Percentiles rank a stretch among this genome's conserved stretches.
phyloP scores from a whole-genome alignment of 2,797 vertebrate genomes.

The Sorex maritimensis region DNA sequence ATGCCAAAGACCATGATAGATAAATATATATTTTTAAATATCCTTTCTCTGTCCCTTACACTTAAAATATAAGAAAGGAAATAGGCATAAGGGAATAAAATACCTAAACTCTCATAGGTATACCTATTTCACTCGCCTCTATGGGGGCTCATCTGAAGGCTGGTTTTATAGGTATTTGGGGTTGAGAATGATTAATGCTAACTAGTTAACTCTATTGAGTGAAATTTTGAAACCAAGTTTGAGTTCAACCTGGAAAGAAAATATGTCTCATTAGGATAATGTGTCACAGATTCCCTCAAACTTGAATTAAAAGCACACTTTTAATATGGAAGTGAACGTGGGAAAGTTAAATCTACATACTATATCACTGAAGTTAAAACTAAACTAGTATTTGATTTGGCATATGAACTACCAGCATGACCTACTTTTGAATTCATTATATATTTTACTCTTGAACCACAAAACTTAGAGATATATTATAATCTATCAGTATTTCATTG shows the following conservation, averaged over 20 bases:
- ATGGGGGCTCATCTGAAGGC: background rate
- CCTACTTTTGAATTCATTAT: background rate
- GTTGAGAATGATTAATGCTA: background rate
- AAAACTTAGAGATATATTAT: background rate
- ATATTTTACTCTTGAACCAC: background rate
- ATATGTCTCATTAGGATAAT: too few species aligned
- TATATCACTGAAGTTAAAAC: background rate
- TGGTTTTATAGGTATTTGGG: background rate
- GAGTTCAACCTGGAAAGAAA: background rate
- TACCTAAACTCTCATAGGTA: too few species aligned
- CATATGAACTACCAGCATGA: background rate
- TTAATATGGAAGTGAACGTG: background rate
- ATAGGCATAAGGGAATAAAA: too few species aligned
- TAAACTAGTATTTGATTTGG: background rate
- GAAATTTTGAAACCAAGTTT: background rate
- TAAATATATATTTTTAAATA: too few species aligned
- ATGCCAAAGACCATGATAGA: too few species aligned
- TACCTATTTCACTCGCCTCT: too few species aligned
- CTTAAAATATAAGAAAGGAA: too few species aligned
- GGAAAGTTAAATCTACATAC: background rate
- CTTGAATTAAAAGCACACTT: background rate
- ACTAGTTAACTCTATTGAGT: background rate
- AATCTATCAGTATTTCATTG: too few species aligned
- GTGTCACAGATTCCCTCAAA: too few species aligned
- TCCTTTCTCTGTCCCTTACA: too few species aligned